Percentiles rank a stretch among this genome's conserved stretches.
These are phyloP conservation scores for Silurus glanis DNA, from an alignment of 2,113 vertebrate species.

Conservation along the genomic window DNA sequence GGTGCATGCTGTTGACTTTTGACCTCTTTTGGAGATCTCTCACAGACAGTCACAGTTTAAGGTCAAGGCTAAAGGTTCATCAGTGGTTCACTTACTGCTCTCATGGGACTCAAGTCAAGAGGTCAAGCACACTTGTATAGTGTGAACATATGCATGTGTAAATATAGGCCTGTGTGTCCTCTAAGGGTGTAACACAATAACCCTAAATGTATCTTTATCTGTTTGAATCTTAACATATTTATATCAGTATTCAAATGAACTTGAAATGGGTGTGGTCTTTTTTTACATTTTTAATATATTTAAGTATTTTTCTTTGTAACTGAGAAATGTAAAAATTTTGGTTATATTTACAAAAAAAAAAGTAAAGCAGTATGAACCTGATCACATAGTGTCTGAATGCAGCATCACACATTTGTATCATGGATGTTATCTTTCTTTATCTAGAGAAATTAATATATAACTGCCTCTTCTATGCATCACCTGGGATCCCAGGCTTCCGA, in stretches of 20 bases:
- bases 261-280: neutral
- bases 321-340: neutral
- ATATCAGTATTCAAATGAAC: neutral
- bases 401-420: neutral
- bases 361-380: neutral
- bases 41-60: neutral
- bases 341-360: neutral
- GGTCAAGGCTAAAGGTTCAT: constrained; percentile 14
- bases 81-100: neutral
- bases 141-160: constrained; percentile 1
- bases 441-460: neutral
- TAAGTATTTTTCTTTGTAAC: neutral
- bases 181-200: neutral
- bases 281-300: neutral
- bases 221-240: neutral
- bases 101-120: neutral
- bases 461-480: neutral
- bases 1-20: constrained; percentile 3
- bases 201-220: neutral
- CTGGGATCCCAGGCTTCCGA: neutral
- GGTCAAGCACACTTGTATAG: neutral
- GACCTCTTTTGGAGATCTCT: constrained; percentile 8
- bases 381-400: neutral
- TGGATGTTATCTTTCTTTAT: neutral
- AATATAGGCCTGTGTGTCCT: neutral